Percentiles rank a stretch among this genome's conserved stretches.
Evolutionary conservation across 2,888 invertebrate genomes (phyloP).

Genomic region (Chrysomela aeneicollis): DNA sequence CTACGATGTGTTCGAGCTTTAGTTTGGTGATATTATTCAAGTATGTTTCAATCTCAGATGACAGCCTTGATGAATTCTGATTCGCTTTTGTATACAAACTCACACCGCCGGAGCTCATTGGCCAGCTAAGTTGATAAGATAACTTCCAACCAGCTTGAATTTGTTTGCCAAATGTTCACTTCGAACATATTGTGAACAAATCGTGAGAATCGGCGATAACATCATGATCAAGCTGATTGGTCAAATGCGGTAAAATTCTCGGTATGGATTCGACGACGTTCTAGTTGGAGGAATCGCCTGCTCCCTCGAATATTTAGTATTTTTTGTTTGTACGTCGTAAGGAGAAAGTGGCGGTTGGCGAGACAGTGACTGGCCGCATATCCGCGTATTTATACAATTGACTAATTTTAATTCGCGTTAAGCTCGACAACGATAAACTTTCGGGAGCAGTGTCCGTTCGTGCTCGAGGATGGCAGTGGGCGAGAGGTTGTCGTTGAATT

Average conservation of each 20-base stretch:
- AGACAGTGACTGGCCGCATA: not conserved
- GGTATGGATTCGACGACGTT: not conserved
- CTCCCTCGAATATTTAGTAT: not conserved
- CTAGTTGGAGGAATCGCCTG: not conserved
- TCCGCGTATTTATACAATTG: slow-evolving; percentile 10
- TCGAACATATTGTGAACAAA: too few relatives aligned
- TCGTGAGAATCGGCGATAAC: too few relatives aligned
- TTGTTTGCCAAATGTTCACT: too few relatives aligned
- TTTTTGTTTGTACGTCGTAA: not conserved
- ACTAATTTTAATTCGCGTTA: slow-evolving; percentile 43
- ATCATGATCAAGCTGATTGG: too few relatives aligned
- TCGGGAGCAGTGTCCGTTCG: slow-evolving; percentile 20
- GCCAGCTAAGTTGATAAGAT: too few relatives aligned
- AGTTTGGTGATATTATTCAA: too few relatives aligned
- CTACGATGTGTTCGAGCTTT: too few relatives aligned
- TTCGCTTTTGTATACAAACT: too few relatives aligned
- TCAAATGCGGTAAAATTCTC: not conserved
- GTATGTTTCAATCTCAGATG: too few relatives aligned
- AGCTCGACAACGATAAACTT: slow-evolving; percentile 48
- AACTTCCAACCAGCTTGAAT: too few relatives aligned
- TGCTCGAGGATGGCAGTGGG: slow-evolving; percentile 11
- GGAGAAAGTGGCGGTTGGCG: not conserved
- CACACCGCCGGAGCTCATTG: too few relatives aligned
- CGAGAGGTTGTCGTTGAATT: not conserved
- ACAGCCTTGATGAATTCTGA: too few relatives aligned